Evolutionary conservation across 1,140 invertebrate genomes (phyloP).

Genomic region (Hydropsyche tenuis): DNA sequence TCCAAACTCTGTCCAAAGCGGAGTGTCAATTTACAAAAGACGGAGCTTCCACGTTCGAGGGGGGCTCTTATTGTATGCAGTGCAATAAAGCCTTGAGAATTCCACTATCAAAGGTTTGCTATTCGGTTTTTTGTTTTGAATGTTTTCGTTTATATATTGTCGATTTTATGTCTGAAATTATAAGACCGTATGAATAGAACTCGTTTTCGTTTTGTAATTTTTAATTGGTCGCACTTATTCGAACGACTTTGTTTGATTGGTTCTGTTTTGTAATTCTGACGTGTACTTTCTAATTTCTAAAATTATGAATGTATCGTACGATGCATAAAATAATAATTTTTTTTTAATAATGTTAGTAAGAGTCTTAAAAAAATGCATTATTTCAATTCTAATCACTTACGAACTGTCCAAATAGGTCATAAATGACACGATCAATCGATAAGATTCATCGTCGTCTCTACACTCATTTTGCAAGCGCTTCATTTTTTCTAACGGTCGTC

Average conservation of each 20-base stretch:
- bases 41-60: constrained; percentile 12
- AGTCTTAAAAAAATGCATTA: not conserved
- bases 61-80: constrained; percentile 45
- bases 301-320: too few species aligned
- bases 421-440: not conserved
- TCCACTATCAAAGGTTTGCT: constrained; percentile 60
- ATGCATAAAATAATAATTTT: too few species aligned
- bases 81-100: constrained; percentile 62
- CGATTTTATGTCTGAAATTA: too few species aligned
- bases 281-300: too few species aligned
- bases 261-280: too few species aligned
- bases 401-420: constrained; percentile 1
- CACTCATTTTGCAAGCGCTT: too few species aligned
- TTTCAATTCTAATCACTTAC: not conserved
- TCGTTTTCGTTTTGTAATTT: not conserved
- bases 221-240: not conserved
- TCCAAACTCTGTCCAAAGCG: not conserved
- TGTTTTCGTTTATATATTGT: too few species aligned
- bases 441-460: not conserved
- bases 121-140: too few species aligned
- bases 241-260: too few species aligned
- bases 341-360: not conserved
- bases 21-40: not conserved
- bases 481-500: too few species aligned
- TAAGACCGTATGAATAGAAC: not conserved